Evolutionary conservation across 1,140 invertebrate genomes (phyloP).

Genomic region (Venturia canescens): DNA sequence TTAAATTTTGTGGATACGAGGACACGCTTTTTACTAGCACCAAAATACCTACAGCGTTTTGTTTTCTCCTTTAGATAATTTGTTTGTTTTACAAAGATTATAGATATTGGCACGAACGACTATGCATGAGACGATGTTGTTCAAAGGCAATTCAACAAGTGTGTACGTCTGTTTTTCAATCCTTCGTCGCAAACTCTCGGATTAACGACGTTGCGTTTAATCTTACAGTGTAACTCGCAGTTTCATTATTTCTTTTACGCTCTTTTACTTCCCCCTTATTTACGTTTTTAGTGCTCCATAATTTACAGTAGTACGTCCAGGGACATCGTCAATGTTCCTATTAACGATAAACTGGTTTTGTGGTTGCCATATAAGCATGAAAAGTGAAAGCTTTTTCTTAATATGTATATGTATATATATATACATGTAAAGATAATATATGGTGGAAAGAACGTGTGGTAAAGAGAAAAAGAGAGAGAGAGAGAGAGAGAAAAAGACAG

Average conservation of each 20-base stretch:
- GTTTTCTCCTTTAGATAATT: background rate
- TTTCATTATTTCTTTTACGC: background rate
- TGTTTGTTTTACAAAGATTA: constrained; percentile 4
- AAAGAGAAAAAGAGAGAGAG: background rate
- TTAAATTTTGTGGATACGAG: background rate
- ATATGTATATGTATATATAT: constrained; percentile 3
- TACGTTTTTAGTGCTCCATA: constrained; percentile 9
- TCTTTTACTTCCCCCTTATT: background rate
- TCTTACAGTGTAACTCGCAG: background rate
- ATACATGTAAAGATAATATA: constrained; percentile 5
- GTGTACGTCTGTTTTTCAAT: constrained; percentile 14
- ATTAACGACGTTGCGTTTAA: background rate
- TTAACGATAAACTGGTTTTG: constrained; percentile 39
- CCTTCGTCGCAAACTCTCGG: background rate
- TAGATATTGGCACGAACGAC: constrained; percentile 44
- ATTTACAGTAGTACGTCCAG: background rate
- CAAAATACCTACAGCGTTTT: background rate
- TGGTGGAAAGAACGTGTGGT: constrained; percentile 31
- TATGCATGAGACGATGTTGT: background rate
- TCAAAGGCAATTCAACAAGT: constrained; percentile 14
- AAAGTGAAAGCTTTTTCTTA: constrained; percentile 41
- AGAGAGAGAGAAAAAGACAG: background rate
- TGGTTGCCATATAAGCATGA: constrained; percentile 26
- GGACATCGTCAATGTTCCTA: constrained; percentile 36
- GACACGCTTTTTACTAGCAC: constrained; percentile 25